Evolutionary conservation across 2,888 invertebrate genomes (phyloP), one percentile per base, ranked within the genome.

Genomic region (Galerucella nymphaeae): DNA sequence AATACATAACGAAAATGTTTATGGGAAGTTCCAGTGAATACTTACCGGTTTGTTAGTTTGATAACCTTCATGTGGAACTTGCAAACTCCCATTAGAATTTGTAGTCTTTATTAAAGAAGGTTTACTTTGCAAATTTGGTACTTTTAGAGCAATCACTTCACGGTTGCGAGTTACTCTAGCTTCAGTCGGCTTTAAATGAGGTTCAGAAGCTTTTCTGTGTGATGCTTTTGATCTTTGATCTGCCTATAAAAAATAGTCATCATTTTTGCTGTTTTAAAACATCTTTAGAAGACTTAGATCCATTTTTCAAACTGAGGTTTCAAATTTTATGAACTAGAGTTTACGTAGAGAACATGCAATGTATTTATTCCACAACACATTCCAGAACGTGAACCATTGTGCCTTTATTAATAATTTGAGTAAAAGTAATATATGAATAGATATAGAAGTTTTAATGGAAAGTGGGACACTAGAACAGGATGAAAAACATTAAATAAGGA

Each of bases 161-260:
- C 59, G 63, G 64, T 82, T 77, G 38, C 84, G 73, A 3, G 84
- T 83, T 10, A 83, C 84, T 2, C 80, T 82, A 66, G 75, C 77
- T 13, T 77, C 70, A 65, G 78, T 73, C 16, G 82, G 76, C 41
- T 72, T 83, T 75, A n/a, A 85, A 74, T 1, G 84, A n/a, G 84
- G 80, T 75, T 85, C 85, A 6, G 80, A 80, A 41, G 83, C 82
- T 66, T 82, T 75, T 73, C 68, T 76, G 2, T 79, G 77, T 50
- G 76, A 67, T 50, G 76, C 67, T 73, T 73, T 76, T n/a, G 74
- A 50, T 3, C 65, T 45, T 50, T 62, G 57, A 16, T 65, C 69
- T 53, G 72, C 63, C 76, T 77, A 61, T 4, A 76, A 73, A 58
- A 63, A 67, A 23, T 63, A 66, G 20, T 18, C 38, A 16, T 55